These are phyloP conservation scores for Sminthurides aquaticus DNA, from an alignment of 2,888 invertebrate genomes.

Conservation along the genomic window DNA sequence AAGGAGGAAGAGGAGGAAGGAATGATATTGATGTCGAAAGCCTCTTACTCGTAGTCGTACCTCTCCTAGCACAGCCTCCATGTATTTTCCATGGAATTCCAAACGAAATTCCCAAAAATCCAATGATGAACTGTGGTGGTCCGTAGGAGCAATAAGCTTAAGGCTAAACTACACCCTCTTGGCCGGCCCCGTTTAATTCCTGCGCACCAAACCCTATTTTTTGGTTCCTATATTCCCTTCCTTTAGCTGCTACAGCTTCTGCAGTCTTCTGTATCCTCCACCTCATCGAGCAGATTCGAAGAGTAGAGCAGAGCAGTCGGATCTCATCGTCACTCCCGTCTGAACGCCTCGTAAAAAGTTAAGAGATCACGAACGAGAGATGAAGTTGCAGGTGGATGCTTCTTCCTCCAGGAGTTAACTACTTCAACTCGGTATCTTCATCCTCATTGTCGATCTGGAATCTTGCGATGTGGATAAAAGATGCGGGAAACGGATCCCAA, in stretches of 20 bases:
- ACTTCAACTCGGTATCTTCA: background rate
- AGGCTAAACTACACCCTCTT: background rate
- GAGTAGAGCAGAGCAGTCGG: background rate
- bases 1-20: background rate
- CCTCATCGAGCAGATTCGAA: background rate
- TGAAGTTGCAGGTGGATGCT: background rate
- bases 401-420: background rate
- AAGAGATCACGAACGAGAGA: background rate
- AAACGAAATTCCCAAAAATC: background rate
- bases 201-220: background rate
- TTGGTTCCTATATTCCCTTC: background rate
- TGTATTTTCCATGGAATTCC: background rate
- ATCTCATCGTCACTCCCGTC: background rate
- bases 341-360: too few relatives aligned
- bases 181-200: background rate
- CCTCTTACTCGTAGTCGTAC: background rate
- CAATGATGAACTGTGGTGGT: background rate
- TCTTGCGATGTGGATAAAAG: background rate
- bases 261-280: background rate
- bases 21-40: background rate
- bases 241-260: background rate
- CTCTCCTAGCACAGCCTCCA: background rate
- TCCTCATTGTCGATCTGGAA: background rate
- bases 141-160: background rate
- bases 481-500: background rate